Base-by-base conservation (phyloP, 1,140 invertebrate genomes). In the Cylas formicarius region DNA sequence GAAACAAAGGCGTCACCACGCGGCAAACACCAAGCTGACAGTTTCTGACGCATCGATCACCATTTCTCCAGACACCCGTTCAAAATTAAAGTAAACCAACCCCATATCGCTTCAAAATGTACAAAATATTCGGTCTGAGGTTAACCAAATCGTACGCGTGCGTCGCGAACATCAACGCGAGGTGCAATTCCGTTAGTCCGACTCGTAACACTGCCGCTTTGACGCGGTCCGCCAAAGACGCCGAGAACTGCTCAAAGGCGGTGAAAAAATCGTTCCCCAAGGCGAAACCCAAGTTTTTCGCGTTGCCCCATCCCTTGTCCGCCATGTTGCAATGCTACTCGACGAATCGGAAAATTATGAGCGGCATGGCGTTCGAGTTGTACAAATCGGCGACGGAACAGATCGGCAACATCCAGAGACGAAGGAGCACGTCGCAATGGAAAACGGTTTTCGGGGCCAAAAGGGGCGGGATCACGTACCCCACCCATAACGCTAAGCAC, bases 1-100 rank as follows among this genome's bases (percentile, higher is more conserved):
- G 9, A 11, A 26, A 32, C 14, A 2, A 32, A 9, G 8, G 14
- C 6, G 13, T 9, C 14, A 11, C 14, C 21, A 33, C 18, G 31
- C 6, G 10, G 13, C 26, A 20, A 28, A 17, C 29, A 31, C 16
- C 9, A 33, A 22, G 41, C 38, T 10, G 13, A 7, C 24, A 39
- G 33, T 37, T 36, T 21, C 37, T 9, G 21, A 32, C 42, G 42
- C 39, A 49, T 43, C 28, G 34, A 32, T 23, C 38, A 24, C 44
- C 33, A 21, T n/a, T n/a, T n/a, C n/a, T n/a, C n/a, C n/a, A n/a
- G n/a, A 28, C 44, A 46, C 34, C 24, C 18, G 17, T 27, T 49
- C 46, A 49, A 49, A 49, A 49, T 49, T 49, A 43, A 49, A 28
- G 46, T 49, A 29, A 9, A 43, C 29, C 42, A 22, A 26, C 9